Percentiles rank a stretch among this genome's conserved stretches.
Conservation (phyloP, 2,113 vertebrate genomes). For the Festucalex cinctus region DNA sequence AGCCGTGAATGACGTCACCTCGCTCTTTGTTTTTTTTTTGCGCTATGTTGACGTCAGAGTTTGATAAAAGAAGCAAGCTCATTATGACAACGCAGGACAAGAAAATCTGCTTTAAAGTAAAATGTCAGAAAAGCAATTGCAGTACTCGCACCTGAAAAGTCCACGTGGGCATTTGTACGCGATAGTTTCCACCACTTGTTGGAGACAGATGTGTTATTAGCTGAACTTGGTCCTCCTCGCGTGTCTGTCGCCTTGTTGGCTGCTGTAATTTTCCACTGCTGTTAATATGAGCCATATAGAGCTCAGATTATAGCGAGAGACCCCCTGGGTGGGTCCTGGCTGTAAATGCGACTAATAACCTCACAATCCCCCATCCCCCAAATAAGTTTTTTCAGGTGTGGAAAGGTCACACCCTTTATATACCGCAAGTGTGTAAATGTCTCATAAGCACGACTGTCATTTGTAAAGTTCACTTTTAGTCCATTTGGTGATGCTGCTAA, state of each 20-base stretch:
- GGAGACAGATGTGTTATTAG: neutral
- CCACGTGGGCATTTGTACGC: neutral
- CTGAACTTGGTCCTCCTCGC: neutral
- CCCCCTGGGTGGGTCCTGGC: conserved; percentile 50
- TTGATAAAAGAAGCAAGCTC: no score
- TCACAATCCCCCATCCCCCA: conserved; percentile 3
- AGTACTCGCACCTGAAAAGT: no score
- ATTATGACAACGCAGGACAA: no score
- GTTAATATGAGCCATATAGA: conserved; percentile 61
- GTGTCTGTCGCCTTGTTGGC: neutral
- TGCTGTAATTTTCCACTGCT: conserved; percentile 32
- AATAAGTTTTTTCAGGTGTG: conserved; percentile 63
- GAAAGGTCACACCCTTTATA: conserved; percentile 55
- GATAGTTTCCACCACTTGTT: neutral
- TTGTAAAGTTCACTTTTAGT: conserved; percentile 46
- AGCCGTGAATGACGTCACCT: no score
- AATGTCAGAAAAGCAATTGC: no score
- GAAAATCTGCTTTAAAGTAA: no score
- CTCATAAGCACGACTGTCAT: conserved; percentile 35
- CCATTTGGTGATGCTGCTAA: neutral
- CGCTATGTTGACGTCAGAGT: no score
- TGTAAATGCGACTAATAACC: conserved; percentile 66
- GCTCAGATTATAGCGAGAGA: conserved; percentile 51
- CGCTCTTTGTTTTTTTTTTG: no score
- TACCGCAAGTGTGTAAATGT: conserved; percentile 50